Conservation (phyloP, 2,113 vertebrate genomes). For the Syngnathus floridae region DNA sequence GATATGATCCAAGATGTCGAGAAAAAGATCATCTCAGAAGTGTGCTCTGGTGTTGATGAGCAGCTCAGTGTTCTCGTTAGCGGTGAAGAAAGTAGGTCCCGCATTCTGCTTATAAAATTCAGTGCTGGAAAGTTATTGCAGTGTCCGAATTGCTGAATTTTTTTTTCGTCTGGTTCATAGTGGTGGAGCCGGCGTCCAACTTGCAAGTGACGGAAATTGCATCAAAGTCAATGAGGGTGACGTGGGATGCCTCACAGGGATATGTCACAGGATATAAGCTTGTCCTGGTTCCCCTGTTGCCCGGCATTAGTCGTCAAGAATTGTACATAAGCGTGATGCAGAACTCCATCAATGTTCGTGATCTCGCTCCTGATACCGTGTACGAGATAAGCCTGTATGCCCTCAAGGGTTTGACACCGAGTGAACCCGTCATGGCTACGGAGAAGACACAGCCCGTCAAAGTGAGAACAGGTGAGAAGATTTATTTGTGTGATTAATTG, state of each 20-base stretch:
- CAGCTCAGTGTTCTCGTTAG: conserved; percentile 83
- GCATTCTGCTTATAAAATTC: background rate
- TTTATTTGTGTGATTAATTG: background rate
- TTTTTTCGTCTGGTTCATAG: conserved; percentile 57
- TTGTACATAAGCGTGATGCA: conserved; percentile 83
- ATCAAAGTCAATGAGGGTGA: conserved; percentile 88
- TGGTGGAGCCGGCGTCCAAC: conserved; percentile 84
- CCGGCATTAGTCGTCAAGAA: conserved; percentile 82
- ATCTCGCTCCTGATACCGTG: conserved; percentile 88
- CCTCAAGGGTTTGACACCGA: conserved; percentile 85
- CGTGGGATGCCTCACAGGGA: conserved; percentile 81
- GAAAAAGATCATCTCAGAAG: conserved; percentile 85
- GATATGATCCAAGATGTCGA: conserved; percentile 88
- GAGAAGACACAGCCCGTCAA: conserved; percentile 92
- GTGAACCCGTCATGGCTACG: conserved; percentile 81
- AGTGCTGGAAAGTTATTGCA: background rate
- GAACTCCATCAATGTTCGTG: conserved; percentile 82
- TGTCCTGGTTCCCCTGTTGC: conserved; percentile 82
- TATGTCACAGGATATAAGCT: conserved; percentile 89
- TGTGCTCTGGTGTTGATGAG: conserved; percentile 91
- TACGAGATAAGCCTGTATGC: conserved; percentile 91
- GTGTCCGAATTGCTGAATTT: no score
- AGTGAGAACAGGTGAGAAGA: conserved; percentile 83
- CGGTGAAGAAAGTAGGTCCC: conserved; percentile 86
- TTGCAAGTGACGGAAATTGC: conserved; percentile 83